A percentile compares a stretch with the other conserved stretches of the same genome.
phyloP scores from a whole-genome alignment of 1,140 invertebrate species.

The Drosophila truncata region DNA sequence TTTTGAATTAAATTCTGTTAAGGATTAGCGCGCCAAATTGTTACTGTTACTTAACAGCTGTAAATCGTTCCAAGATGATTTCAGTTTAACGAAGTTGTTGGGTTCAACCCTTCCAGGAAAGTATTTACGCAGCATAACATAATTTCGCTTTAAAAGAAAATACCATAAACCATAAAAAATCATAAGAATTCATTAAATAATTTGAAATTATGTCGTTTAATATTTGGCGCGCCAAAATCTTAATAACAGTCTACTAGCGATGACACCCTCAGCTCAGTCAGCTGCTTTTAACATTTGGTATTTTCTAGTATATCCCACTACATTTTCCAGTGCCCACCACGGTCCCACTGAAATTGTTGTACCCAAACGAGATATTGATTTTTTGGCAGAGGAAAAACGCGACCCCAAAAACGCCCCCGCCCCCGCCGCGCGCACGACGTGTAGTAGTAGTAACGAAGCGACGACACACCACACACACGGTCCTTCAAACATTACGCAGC shows the following conservation, averaged over 20 bases:
- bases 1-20: conserved; percentile 1
- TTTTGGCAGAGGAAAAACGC: conserved; percentile 61
- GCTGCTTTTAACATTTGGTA: neutral
- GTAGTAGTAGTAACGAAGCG: conserved; percentile 75
- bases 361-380: conserved; percentile 76
- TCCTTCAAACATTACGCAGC: conserved; percentile 79
- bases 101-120: too few species aligned
- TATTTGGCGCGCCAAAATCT: neutral
- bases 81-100: too few species aligned
- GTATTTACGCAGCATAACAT: too few species aligned
- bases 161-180: too few species aligned
- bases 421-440: conserved; percentile 59
- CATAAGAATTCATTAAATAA: too few species aligned
- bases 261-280: neutral
- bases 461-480: conserved; percentile 42
- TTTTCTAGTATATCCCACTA: neutral
- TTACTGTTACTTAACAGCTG: too few species aligned
- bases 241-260: neutral
- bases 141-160: too few species aligned
- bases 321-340: neutral
- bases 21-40: too few species aligned
- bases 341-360: conserved; percentile 59
- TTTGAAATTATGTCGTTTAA: neutral
- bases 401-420: conserved; percentile 25
- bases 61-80: too few species aligned